Conservation (phyloP, 2,888 invertebrate genomes). For the Lycocerus yunnanus region DNA sequence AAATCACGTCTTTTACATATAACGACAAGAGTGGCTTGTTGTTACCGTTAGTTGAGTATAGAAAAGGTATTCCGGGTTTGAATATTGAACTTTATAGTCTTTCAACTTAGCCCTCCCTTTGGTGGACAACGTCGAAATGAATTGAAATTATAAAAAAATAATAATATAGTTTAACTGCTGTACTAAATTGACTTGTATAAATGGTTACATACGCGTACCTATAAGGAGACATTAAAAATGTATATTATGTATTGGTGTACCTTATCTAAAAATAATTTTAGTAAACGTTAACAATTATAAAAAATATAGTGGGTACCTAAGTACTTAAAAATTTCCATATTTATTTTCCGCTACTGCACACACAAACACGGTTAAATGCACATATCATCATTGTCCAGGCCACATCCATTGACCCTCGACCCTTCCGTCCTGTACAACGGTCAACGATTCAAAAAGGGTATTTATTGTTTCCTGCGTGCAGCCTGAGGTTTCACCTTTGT, state of each 20-base stretch:
- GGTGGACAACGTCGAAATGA: too few species aligned
- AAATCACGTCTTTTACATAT: not conserved
- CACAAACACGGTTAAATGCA: conserved; percentile 34
- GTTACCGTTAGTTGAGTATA: not conserved
- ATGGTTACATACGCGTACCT: too few species aligned
- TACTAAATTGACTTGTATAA: too few species aligned
- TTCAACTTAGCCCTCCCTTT: not conserved
- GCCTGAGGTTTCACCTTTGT: conserved; percentile 44
- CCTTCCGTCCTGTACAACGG: conserved; percentile 38
- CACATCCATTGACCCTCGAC: conserved; percentile 37
- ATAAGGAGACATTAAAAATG: too few species aligned
- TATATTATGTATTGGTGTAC: too few species aligned
- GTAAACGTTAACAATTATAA: not conserved
- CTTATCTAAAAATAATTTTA: too few species aligned
- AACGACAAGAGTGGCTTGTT: not conserved
- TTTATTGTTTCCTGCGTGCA: conserved; percentile 45
- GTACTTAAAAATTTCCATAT: conserved; percentile 20
- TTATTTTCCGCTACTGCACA: conserved; percentile 23
- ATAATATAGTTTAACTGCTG: too few species aligned
- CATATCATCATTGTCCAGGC: conserved; percentile 33
- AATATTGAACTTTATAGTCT: not conserved
- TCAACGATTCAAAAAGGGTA: conserved; percentile 40
- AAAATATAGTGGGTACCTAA: not conserved
- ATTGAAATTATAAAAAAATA: not conserved
- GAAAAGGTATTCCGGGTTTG: not conserved